Base-by-base conservation (phyloP, 1,140 invertebrate genomes). In the Drosophila jambulina region DNA sequence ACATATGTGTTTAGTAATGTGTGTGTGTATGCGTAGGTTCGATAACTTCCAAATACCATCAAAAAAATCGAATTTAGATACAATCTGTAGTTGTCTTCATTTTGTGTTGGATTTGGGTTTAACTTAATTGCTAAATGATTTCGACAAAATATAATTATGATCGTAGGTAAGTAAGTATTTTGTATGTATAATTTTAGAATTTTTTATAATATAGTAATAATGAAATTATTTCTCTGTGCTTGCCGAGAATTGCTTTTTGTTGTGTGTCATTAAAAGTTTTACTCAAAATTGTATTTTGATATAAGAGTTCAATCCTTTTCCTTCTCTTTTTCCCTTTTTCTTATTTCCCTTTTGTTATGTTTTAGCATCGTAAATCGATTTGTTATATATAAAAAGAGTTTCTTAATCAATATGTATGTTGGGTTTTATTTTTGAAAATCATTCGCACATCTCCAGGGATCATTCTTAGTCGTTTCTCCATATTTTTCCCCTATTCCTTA, bases 281-380 rank as follows among this genome's bases (percentile, higher is more conserved):
- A 79, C 61, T 90, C 85, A 90, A 90, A 90, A 90, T 90, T 90
- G 65, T 76, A 88, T 90, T 90, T 90, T 90, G 85, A 90, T 90
- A 88, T 80, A 79, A 81, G 85, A 90, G 87, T 88, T 87, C 59
- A 76, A 68, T 64, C 19, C 25, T 19, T 63, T 63, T 61, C 15
- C 13, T 53, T 36, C 13, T 5, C 32, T n/a, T 13, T 36, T 32
- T 34, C 38, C 12, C 21, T 36, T 46, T 13, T 27, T 58, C 12
- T n/a, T 12, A 27, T 67, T 36, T 62, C 19, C 4, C 0, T 42
- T 65, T 34, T 34, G 19, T 62, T 40, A 68, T 34, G 75, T 59
- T 83, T 78, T 63, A 76, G 61, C 79, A 82, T 83, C 62, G 64
- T 67, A 74, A 80, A 86, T 82, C 64, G 79, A 87, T 75, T 74